phyloP scores from a whole-genome alignment of 2,888 invertebrate species.

The Pollenia labialis region DNA sequence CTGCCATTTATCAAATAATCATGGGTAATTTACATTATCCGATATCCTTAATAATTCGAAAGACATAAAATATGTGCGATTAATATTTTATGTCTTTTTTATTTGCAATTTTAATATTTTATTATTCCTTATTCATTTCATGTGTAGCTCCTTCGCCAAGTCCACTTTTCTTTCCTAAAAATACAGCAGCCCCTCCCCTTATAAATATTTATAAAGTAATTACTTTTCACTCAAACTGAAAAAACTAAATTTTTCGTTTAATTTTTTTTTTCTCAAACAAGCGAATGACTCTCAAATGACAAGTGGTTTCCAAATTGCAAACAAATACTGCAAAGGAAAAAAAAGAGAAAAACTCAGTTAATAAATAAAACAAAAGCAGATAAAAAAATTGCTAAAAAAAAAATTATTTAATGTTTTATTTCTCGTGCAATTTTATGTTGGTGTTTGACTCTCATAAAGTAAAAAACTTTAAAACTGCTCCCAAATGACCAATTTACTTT shows the following conservation, averaged over 20 bases:
- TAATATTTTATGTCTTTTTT: no score
- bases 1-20: no score
- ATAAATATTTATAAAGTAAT: slow-evolving; percentile 28
- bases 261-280: slow-evolving; percentile 31
- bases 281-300: slow-evolving; percentile 61
- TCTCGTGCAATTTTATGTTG: slow-evolving; percentile 10
- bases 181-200: no score
- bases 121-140: no score
- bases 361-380: slow-evolving; percentile 28
- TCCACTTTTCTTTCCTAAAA: no score
- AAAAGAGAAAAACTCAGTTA: slow-evolving; percentile 11
- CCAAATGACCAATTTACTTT: slow-evolving; percentile 73
- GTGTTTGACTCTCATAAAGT: slow-evolving; percentile 48
- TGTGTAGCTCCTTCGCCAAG: no score
- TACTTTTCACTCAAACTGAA: slow-evolving; percentile 3
- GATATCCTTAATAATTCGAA: no score
- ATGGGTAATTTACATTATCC: no score
- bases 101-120: no score
- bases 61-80: no score
- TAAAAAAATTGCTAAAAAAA: slow-evolving; percentile 26
- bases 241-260: slow-evolving; percentile 10
- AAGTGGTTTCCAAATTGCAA: slow-evolving; percentile 51
- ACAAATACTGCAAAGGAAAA: slow-evolving; percentile 32
- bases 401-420: slow-evolving; percentile 44
- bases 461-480: slow-evolving; percentile 68